These are phyloP conservation scores for Morone saxatilis DNA, from an alignment of 2,113 vertebrate species.

Conservation along the genomic window DNA sequence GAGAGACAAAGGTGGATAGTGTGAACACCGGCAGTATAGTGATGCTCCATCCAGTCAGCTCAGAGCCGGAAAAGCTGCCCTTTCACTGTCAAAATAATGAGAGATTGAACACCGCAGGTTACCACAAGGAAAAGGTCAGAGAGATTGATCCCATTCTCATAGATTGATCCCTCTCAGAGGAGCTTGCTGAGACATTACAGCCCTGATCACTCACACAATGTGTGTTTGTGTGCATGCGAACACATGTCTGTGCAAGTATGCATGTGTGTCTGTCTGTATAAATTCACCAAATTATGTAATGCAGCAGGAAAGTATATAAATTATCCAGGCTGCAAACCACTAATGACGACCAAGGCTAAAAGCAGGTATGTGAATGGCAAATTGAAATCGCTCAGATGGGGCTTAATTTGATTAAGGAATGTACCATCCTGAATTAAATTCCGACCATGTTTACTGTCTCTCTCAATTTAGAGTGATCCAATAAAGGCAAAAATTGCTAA, in stretches of 20 bases:
- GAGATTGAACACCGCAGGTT: constrained; percentile 64
- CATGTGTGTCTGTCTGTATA: background rate
- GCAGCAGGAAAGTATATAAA: background rate
- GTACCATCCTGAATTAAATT: constrained; percentile 27
- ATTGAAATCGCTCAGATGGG: constrained; percentile 18
- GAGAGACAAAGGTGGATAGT: constrained; percentile 38
- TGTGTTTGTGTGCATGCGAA: background rate
- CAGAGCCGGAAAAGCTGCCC: constrained; percentile 61
- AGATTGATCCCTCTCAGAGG: constrained; percentile 64
- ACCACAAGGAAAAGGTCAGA: constrained; percentile 73
- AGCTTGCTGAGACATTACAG: constrained; percentile 58
- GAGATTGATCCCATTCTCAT: constrained; percentile 71
- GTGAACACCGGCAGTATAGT: constrained; percentile 14
- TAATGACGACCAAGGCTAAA: background rate
- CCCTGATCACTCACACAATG: constrained; percentile 35
- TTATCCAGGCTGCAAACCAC: constrained; percentile 15
- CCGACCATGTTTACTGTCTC: constrained; percentile 19
- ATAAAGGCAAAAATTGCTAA: constrained; percentile 14
- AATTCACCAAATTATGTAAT: constrained; percentile 16
- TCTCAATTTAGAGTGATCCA: constrained; percentile 13
- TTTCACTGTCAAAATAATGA: constrained; percentile 76
- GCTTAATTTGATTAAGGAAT: constrained; percentile 17
- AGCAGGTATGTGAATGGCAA: constrained; percentile 23
- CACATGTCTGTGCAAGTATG: background rate
- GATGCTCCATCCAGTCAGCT: constrained; percentile 37